A percentile compares a stretch with the other conserved stretches of the same genome.
These are phyloP conservation scores for Athrips mouffetella DNA, from an alignment of 2,888 invertebrate species.

Conservation along the genomic window DNA sequence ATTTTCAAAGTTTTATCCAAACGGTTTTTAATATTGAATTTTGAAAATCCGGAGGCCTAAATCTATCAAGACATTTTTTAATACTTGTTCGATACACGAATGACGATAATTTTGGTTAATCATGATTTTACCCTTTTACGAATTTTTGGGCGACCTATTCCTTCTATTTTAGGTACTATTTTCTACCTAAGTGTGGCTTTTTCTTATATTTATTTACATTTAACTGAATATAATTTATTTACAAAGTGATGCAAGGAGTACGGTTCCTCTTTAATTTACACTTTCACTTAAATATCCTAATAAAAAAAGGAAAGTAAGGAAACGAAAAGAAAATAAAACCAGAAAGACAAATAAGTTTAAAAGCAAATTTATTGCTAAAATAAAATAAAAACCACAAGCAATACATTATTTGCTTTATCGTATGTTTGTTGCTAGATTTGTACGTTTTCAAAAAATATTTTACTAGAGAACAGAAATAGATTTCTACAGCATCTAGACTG, in stretches of 20 bases:
- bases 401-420: constrained; percentile 63
- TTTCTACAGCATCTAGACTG: constrained; percentile 5
- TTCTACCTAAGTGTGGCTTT: constrained; percentile 19
- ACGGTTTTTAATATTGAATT: constrained; percentile 33
- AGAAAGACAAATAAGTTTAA: constrained; percentile 64
- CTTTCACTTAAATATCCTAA: constrained; percentile 39
- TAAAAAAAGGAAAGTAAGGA: constrained; percentile 40
- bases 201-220: constrained; percentile 36
- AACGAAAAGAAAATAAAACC: constrained; percentile 57
- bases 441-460: constrained; percentile 65
- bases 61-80: constrained; percentile 46
- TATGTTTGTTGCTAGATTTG: constrained; percentile 63
- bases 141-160: constrained; percentile 44
- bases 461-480: constrained; percentile 33
- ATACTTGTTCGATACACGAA: constrained; percentile 49
- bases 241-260: constrained; percentile 74
- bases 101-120: constrained; percentile 61
- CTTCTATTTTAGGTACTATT: constrained; percentile 40
- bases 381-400: constrained; percentile 74
- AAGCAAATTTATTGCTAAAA: constrained; percentile 79
- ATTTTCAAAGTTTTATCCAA: constrained; percentile 38
- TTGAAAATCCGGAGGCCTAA: constrained; percentile 49
- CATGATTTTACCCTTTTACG: constrained; percentile 50
- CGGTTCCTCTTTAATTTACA: constrained; percentile 74
- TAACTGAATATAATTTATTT: constrained; percentile 53